Percentiles rank a stretch among this genome's conserved stretches.
Evolutionary conservation across 2,888 invertebrate genomes (phyloP).

Genomic region (Temnothorax unifasciatus): DNA sequence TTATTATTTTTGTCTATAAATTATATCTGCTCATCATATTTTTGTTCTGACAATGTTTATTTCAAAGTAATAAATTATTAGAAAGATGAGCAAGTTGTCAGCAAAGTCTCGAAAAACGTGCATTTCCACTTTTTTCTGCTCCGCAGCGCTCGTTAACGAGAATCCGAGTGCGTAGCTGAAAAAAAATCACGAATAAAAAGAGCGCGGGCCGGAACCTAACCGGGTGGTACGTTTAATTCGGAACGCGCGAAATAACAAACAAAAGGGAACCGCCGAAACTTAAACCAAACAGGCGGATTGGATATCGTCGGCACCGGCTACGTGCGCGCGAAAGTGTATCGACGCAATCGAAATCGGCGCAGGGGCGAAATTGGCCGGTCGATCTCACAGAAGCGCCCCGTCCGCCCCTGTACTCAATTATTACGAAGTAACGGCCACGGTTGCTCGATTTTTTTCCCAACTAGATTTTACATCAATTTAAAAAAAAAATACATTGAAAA

Average conservation of each 20-base stretch:
- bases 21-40: conserved; percentile 1
- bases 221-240: conserved; percentile 74
- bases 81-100: neutral
- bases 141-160: conserved; percentile 45
- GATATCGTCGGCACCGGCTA: conserved; percentile 69
- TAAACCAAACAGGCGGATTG: conserved; percentile 81
- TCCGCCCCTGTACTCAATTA: conserved; percentile 68
- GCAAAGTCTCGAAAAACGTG: conserved; percentile 1
- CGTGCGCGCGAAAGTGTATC: conserved; percentile 56
- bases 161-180: conserved; percentile 54
- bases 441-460: conserved; percentile 36
- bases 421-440: conserved; percentile 59
- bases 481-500: conserved; percentile 15
- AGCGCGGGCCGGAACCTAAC: conserved; percentile 37
- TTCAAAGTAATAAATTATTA: conserved; percentile 37
- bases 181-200: conserved; percentile 61
- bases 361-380: conserved; percentile 71
- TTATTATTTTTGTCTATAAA: neutral
- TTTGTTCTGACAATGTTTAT: neutral
- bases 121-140: conserved; percentile 30
- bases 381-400: conserved; percentile 58
- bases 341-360: conserved; percentile 70
- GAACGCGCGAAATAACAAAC: conserved; percentile 79
- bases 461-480: conserved; percentile 30
- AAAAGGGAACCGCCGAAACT: conserved; percentile 77